phyloP scores from a whole-genome alignment of 2,797 vertebrate species.

The Amazonetta brasiliensis region DNA sequence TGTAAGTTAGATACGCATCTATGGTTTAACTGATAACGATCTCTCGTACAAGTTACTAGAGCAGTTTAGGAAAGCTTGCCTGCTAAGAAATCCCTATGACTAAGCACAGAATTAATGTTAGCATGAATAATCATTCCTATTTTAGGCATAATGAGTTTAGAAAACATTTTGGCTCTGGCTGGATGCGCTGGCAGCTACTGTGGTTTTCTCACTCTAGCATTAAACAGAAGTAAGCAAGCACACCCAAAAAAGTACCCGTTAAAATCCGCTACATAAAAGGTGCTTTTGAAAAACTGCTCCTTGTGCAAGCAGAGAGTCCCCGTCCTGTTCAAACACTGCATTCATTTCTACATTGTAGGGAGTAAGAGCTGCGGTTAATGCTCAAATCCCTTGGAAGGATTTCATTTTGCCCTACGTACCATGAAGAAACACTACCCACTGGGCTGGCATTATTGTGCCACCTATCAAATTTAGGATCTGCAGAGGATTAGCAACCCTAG shows the following conservation, averaged over 20 bases:
- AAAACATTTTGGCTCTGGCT: constrained; percentile 28
- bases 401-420: constrained; percentile 28
- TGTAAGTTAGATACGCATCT: neutral
- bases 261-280: neutral
- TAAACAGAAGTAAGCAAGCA: neutral
- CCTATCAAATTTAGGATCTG: constrained; percentile 61
- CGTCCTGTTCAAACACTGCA: neutral
- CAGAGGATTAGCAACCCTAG: constrained; percentile 57
- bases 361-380: neutral
- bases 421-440: constrained; percentile 25
- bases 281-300: neutral
- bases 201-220: neutral
- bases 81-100: neutral
- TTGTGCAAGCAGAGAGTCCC: neutral
- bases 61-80: neutral
- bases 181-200: constrained; percentile 6
- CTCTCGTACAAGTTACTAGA: neutral
- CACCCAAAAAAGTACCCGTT: neutral
- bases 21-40: neutral
- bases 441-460: constrained; percentile 58
- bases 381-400: constrained; percentile 39
- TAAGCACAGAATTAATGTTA: neutral
- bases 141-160: constrained; percentile 39
- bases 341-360: neutral
- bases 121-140: constrained; percentile 27